A percentile compares a stretch with the other conserved stretches of the same genome.
Evolutionary conservation across 2,113 vertebrate genomes (phyloP).

Genomic region (Lepisosteus oculatus): DNA sequence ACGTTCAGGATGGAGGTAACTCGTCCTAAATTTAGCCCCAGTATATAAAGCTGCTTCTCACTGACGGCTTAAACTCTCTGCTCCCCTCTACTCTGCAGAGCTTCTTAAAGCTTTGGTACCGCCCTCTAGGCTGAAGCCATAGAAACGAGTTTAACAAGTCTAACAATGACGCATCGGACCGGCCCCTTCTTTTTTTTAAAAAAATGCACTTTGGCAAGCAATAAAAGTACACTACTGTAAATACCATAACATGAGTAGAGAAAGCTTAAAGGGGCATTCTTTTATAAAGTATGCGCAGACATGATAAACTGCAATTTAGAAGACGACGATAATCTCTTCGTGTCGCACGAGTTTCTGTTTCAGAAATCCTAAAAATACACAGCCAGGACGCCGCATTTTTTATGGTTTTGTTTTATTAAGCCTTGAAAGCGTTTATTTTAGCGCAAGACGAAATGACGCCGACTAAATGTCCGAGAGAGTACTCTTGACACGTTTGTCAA

Average conservation of each 20-base stretch:
- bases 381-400: too few relatives aligned
- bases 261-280: too few relatives aligned
- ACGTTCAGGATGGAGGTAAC: constrained; percentile 75
- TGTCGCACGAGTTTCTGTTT: too few relatives aligned
- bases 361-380: too few relatives aligned
- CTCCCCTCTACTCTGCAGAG: constrained; percentile 4
- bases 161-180: constrained; percentile 20
- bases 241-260: background rate
- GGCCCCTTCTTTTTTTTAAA: constrained; percentile 30
- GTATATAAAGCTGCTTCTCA: constrained; percentile 72
- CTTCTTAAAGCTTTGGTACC: constrained; percentile 59
- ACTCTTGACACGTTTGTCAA: too few relatives aligned
- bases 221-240: too few relatives aligned
- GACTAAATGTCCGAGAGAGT: too few relatives aligned
- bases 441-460: too few relatives aligned
- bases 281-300: background rate
- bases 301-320: too few relatives aligned
- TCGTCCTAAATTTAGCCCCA: constrained; percentile 80
- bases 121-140: background rate
- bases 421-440: too few relatives aligned
- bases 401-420: too few relatives aligned
- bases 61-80: constrained; percentile 40
- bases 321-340: too few relatives aligned
- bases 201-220: constrained; percentile 13
- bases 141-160: constrained; percentile 44